phyloP scores from a whole-genome alignment of 2,888 invertebrate species.

The Rhopalosiphum nymphaeae region DNA sequence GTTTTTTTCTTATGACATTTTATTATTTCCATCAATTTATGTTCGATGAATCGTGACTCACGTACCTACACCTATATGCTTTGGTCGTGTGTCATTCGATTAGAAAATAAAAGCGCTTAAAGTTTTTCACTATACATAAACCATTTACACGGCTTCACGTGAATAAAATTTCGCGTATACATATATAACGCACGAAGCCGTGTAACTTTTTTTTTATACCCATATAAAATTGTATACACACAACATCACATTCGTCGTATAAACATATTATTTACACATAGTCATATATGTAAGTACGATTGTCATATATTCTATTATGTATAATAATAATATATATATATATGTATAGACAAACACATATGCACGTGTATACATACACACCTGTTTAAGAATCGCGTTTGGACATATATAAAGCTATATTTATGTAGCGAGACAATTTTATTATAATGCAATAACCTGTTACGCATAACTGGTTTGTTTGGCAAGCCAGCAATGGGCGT shows the following conservation, averaged over 20 bases:
- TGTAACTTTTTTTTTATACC: not conserved
- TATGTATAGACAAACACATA: not conserved
- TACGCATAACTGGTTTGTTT: not conserved
- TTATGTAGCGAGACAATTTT: not conserved
- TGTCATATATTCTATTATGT: not conserved
- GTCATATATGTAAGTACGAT: not conserved
- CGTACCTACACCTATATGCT: not conserved
- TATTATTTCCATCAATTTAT: not conserved
- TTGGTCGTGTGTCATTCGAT: conserved; percentile 1
- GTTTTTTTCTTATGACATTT: not conserved
- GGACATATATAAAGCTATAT: not conserved
- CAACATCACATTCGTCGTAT: not conserved
- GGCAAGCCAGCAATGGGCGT: not conserved
- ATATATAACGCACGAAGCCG: not conserved
- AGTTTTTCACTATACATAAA: not conserved
- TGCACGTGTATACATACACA: not conserved
- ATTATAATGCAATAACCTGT: not conserved
- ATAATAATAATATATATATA: too few species aligned
- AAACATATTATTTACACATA: not conserved
- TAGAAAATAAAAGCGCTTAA: conserved; percentile 9
- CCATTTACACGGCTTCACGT: not conserved
- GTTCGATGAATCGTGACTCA: conserved; percentile 17
- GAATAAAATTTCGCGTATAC: not conserved
- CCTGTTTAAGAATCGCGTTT: not conserved
- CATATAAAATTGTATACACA: not conserved